Base-by-base conservation (phyloP, 1,140 invertebrate genomes). In the Popillia japonica region DNA sequence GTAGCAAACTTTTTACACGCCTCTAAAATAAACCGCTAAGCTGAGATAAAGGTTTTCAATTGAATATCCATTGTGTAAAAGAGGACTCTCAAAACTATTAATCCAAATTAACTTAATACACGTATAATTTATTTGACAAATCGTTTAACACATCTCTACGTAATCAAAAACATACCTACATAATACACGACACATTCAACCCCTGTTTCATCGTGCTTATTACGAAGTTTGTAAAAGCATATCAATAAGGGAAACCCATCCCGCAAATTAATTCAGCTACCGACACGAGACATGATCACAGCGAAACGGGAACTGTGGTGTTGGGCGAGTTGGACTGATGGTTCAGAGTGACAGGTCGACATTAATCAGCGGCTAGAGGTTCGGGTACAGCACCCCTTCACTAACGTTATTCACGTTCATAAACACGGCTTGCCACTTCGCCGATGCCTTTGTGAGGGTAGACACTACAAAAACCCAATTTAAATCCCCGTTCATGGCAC, bases 351-450 rank as follows among this genome's bases (percentile, higher is more conserved):
- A 48, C 44, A 48, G 10, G n/a, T 48, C 10, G 44, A 48, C 44
- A 48, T 48, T 48, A 48, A n/a, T 48, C 9, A 11, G 10, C 10
- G 44, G 44, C 44, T 48, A 3, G 44, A 14, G 44, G n/a, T n/a
- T n/a, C 44, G 44, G 44, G 10, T 14, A 3, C n/a, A 9, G 44
- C 10, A 48, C 3, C 44, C 44, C 44, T 48, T 11, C 44, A n/a
- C n/a, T n/a, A n/a, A 48, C 44, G 44, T 48, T 48, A 48, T 48
- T 48, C 44, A 48, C 44, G n/a, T 48, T 48, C 44, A 48, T 48
- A 48, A 48, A 48, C 44, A 48, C 44, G 44, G 44, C n/a, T 48
- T 48, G 44, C 44, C 44, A 48, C 44, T 48, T 48, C 44, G 44
- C 10, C 44, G 44, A n/a, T 9, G 10, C 41, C 6, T 42, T 10